Percentiles rank a stretch among this genome's conserved stretches.
phyloP scores from a whole-genome alignment of 1,140 invertebrate species.

The Yoshiicerus persimilis region DNA sequence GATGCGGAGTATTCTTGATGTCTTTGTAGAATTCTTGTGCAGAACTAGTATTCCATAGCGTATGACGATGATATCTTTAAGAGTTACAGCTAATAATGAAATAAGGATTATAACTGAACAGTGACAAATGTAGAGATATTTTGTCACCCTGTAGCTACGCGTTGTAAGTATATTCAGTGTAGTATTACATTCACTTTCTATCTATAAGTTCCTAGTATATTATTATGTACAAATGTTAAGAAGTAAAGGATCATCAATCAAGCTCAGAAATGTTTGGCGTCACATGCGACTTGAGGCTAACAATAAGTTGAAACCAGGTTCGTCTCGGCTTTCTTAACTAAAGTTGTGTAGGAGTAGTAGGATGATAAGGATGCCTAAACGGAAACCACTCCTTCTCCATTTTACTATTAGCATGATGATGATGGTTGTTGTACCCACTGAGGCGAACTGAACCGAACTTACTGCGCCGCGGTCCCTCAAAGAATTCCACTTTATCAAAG shows the following conservation, averaged over 20 bases:
- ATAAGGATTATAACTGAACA: no score
- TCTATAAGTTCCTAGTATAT: neutral
- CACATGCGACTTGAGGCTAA: neutral
- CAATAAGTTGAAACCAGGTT: neutral
- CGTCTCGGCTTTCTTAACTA: neutral
- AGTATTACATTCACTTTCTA: neutral
- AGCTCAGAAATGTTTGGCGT: neutral
- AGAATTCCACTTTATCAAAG: neutral
- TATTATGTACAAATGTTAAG: neutral
- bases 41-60: no score
- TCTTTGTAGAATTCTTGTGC: no score
- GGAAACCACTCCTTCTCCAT: neutral
- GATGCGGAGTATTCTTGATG: no score
- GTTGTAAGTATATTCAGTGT: no score
- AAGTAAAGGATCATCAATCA: neutral
- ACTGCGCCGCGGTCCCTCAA: neutral
- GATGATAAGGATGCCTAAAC: neutral
- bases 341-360: neutral
- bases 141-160: no score
- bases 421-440: neutral
- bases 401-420: neutral
- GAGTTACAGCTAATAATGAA: no score
- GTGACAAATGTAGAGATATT: no score
- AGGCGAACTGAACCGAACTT: neutral
- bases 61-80: no score